These are phyloP conservation scores for Willisornis vidua DNA, from an alignment of 2,113 vertebrate genomes.

Conservation along the genomic window DNA sequence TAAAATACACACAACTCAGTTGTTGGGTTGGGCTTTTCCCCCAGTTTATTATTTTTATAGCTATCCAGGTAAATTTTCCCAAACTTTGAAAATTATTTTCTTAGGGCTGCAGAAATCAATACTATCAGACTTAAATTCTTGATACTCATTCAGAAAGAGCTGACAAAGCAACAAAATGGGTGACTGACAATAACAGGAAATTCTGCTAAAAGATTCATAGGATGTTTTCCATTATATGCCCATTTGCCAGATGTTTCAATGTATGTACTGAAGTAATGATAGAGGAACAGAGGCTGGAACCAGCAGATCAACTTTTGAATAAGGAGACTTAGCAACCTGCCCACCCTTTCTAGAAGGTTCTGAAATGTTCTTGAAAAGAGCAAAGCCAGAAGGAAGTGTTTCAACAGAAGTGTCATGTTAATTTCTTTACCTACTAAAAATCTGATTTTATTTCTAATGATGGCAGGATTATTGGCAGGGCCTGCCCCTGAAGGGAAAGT, in stretches of 20 bases:
- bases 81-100: not conserved
- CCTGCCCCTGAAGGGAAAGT: not conserved
- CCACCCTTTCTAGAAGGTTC: not conserved
- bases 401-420: not conserved
- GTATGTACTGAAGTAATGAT: not conserved
- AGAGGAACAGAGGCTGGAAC: not conserved
- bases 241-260: not conserved
- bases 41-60: not conserved
- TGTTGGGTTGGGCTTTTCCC: not conserved
- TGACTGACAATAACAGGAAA: not conserved
- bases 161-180: not conserved
- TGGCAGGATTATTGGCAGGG: not conserved
- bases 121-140: not conserved
- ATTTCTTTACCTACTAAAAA: not conserved
- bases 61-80: not conserved
- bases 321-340: not conserved
- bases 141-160: not conserved
- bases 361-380: not conserved
- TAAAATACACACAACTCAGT: not conserved
- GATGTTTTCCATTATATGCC: not conserved
- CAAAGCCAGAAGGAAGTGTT: not conserved
- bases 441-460: not conserved
- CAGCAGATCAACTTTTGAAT: not conserved
- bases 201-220: not conserved
- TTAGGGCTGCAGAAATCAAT: not conserved